phyloP scores from a whole-genome alignment of 2,797 vertebrate genomes.

The Mus spretus region DNA sequence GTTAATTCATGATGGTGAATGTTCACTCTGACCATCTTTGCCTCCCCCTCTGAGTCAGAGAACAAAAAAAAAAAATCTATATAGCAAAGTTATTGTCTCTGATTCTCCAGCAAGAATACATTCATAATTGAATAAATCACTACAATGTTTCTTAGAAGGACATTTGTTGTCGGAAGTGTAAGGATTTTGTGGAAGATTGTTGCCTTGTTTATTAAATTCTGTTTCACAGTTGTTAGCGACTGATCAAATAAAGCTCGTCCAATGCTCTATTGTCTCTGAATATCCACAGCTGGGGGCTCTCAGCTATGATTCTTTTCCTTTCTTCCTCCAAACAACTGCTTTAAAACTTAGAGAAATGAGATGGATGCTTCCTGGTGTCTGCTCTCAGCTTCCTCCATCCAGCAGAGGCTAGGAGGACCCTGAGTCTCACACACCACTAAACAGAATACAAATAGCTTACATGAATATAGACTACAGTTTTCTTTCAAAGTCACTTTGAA shows the following conservation, averaged over 20 bases:
- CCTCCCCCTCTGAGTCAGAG: not conserved
- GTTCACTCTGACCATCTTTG: not conserved
- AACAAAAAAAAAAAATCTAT: not conserved
- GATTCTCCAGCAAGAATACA: slow-evolving; percentile 28
- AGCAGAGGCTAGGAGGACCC: not conserved
- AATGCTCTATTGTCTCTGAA: not conserved
- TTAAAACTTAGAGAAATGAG: not conserved
- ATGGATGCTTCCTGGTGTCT: not conserved
- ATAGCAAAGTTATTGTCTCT: not conserved
- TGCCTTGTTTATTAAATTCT: not conserved
- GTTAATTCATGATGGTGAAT: not conserved
- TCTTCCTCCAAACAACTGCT: not conserved
- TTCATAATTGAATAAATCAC: slow-evolving; percentile 14
- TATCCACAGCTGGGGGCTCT: not conserved
- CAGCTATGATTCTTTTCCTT: not conserved
- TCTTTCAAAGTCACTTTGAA: slow-evolving; percentile 11
- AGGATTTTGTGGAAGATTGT: slow-evolving; percentile 6
- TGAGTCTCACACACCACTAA: not conserved
- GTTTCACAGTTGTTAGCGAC: not conserved
- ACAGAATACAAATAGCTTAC: not conserved
- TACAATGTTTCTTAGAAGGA: not conserved
- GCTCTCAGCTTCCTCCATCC: not conserved
- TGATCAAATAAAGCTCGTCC: not conserved
- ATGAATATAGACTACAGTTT: not conserved
- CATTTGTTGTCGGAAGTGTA: not conserved